Base-by-base conservation (phyloP, 2,888 invertebrate genomes). In the Oligia fasciuncula region DNA sequence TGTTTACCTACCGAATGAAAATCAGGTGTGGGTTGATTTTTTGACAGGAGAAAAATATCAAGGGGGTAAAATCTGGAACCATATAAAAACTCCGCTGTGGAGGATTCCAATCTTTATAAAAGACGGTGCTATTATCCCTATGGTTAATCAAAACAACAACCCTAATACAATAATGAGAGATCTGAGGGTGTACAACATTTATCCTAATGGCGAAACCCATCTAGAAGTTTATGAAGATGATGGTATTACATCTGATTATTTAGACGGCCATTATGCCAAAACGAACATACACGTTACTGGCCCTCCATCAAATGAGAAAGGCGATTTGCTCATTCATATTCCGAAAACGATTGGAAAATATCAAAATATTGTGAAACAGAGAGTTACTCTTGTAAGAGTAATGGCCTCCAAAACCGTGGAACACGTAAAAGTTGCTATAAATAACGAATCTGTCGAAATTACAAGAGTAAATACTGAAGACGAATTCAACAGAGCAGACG, bases 41-140 rank as follows among this genome's bases (percentile, higher is more conserved):
- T 92, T 96, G 69, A 95, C 95, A 3, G 96, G 96, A 2, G 89
- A 94, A 84, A 96, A 94, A 91, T 96, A 95, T 89, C 93, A 93
- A 87, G 96, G 96, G 46, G 96, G 96, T 2, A 95, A 94, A 91
- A 91, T 96, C 78, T 92, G 94, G 79, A 95, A 96, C 77, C 92
- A 94, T 80, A 81, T 96, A 8, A 84, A 90, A 76, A 87, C 92
- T 17, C 96, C 96, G 0, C 65, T 96, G 5, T 97, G 96, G 96
- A 95, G 95, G 88, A 93, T 96, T 79, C 97, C 96, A 43, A 91
- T 96, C 19, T 96, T 96, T 85, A 84, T 97, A 6, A 95, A 91
- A 92, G 95, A 94, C 73, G 96, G 96, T 40, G 94, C 96, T 29
- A 94, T 97, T 62, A 92, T 97, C 84, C 96, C 96, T n/a, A 93